Evolutionary conservation across 2,797 vertebrate species (phyloP).

Genomic region (Phyllotis vaccarum): DNA sequence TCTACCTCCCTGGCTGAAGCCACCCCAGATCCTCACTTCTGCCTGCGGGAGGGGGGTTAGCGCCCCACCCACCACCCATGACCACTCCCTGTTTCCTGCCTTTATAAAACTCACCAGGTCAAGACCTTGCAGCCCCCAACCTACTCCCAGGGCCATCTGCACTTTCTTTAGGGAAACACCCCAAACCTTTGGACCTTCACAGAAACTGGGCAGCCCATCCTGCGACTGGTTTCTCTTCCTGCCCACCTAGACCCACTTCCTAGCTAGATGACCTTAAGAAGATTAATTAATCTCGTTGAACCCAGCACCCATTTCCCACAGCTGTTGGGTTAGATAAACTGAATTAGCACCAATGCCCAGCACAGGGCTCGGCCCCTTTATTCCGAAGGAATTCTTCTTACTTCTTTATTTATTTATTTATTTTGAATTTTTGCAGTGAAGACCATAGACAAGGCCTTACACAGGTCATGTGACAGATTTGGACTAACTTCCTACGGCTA

Average conservation of each 20-base stretch:
- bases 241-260: background rate
- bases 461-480: background rate
- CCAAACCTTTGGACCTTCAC: background rate
- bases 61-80: background rate
- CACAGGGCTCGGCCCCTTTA: too few species aligned
- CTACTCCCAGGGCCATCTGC: background rate
- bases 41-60: background rate
- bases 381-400: background rate
- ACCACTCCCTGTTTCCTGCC: background rate
- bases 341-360: background rate
- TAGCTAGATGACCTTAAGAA: background rate
- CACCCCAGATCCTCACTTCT: background rate
- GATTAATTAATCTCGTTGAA: background rate
- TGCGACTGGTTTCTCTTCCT: background rate
- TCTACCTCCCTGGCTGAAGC: background rate
- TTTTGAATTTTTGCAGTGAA: background rate
- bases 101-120: background rate
- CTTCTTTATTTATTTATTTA: background rate
- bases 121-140: background rate
- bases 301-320: background rate
- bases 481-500: background rate
- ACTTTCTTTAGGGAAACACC: background rate
- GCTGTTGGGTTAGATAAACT: accelerated
- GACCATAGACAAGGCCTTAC: background rate
- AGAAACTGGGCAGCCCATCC: background rate